phyloP scores from a whole-genome alignment of 2,113 vertebrate genomes.

The Sinocyclocheilus grahami region DNA sequence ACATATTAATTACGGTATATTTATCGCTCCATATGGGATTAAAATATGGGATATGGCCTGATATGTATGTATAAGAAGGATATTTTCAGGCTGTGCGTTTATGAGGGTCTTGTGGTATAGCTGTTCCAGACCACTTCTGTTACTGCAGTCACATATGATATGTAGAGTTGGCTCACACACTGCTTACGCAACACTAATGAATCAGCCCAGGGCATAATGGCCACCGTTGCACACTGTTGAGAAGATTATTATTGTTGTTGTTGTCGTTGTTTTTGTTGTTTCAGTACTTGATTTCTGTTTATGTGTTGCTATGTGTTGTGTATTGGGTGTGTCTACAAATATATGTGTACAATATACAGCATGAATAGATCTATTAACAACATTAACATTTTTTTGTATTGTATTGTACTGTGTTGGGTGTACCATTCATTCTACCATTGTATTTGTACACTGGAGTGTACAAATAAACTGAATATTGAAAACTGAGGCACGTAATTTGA shows the following conservation, averaged over 20 bases:
- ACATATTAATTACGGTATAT: not conserved
- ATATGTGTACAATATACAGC: not conserved
- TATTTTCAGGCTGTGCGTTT: not conserved
- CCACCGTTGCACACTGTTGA: not conserved
- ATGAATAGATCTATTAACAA: not conserved
- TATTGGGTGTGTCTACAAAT: not conserved
- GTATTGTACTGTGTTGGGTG: not conserved
- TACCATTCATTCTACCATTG: not conserved
- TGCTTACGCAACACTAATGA: constrained; percentile 16
- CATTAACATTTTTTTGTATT: not conserved
- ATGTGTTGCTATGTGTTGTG: not conserved
- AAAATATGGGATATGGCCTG: not conserved
- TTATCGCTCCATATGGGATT: not conserved
- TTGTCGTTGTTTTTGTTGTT: not conserved
- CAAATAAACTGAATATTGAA: not conserved
- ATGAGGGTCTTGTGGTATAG: not conserved
- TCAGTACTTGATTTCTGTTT: not conserved
- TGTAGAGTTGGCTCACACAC: constrained; percentile 2
- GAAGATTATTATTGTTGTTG: not conserved
- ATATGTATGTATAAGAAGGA: not conserved
- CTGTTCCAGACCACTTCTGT: not conserved
- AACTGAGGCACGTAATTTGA: not conserved
- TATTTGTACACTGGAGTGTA: not conserved
- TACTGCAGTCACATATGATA: constrained; percentile 2
- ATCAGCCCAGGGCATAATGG: not conserved